Percentiles rank a stretch among this genome's conserved stretches.
phyloP scores from a whole-genome alignment of 2,888 invertebrate genomes.

The Diabrotica balteata region DNA sequence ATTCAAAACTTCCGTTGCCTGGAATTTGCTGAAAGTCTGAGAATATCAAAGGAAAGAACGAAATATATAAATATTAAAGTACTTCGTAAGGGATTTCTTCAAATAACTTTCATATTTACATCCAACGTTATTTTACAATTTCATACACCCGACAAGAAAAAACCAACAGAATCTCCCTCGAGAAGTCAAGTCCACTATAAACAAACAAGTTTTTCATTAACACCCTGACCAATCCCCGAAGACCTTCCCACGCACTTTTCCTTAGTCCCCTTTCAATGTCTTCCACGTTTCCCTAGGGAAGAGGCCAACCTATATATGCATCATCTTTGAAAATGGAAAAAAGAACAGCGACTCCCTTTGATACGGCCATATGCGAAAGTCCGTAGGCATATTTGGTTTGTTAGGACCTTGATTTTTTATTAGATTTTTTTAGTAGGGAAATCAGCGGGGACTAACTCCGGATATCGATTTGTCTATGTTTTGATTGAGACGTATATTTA shows the following conservation, averaged over 20 bases:
- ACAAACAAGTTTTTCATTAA: slow-evolving; percentile 35
- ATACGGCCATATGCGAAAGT: slow-evolving; percentile 21
- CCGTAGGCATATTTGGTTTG: slow-evolving; percentile 29
- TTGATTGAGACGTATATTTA: slow-evolving; percentile 10
- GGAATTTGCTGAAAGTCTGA: too few species aligned
- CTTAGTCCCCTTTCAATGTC: slow-evolving; percentile 25
- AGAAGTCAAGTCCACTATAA: slow-evolving; percentile 28
- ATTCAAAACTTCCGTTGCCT: too few species aligned
- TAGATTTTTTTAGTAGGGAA: slow-evolving; percentile 27
- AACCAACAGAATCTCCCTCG: slow-evolving; percentile 8
- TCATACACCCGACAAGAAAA: not conserved
- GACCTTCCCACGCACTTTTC: slow-evolving; percentile 25
- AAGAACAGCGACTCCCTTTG: slow-evolving; percentile 26
- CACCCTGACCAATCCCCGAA: slow-evolving; percentile 31
- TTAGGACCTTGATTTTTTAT: slow-evolving; percentile 26
- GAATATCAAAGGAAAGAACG: too few species aligned
- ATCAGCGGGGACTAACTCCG: slow-evolving; percentile 18
- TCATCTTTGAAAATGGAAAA: slow-evolving; percentile 31
- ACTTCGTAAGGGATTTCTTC: too few species aligned
- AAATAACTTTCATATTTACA: not conserved
- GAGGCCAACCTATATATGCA: slow-evolving; percentile 24
- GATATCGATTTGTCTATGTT: slow-evolving; percentile 17
- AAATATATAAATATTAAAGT: too few species aligned
- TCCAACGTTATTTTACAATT: not conserved
- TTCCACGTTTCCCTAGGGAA: slow-evolving; percentile 11